These are phyloP conservation scores for Adoxophyes honmai DNA, from an alignment of 1,140 invertebrate species.

Conservation along the genomic window DNA sequence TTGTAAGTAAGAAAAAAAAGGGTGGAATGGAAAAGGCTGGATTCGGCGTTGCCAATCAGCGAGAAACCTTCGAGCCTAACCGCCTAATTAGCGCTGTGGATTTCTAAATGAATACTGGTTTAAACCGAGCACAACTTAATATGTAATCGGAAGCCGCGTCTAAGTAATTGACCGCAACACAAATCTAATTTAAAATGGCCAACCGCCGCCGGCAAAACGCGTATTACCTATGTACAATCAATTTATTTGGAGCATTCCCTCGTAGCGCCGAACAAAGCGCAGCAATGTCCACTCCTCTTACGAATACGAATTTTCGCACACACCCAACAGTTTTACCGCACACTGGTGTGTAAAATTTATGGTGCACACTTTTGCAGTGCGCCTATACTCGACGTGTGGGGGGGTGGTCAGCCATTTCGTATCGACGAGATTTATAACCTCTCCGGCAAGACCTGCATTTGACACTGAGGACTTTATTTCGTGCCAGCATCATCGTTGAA, in stretches of 20 bases:
- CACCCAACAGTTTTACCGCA: slow-evolving; percentile 68
- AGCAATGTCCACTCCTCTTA: slow-evolving; percentile 64
- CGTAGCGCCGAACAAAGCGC: slow-evolving; percentile 57
- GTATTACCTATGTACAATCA: slow-evolving; percentile 27
- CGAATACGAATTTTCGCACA: slow-evolving; percentile 70
- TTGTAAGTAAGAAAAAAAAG: slow-evolving; percentile 59
- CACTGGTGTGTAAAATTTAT: slow-evolving; percentile 73
- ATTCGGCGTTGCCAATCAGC: too few species aligned
- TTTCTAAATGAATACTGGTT: too few species aligned
- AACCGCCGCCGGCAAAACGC: slow-evolving; percentile 36
- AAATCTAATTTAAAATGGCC: slow-evolving; percentile 10
- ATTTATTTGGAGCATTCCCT: slow-evolving; percentile 67
- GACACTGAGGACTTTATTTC: slow-evolving; percentile 26
- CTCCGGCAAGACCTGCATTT: slow-evolving; percentile 57
- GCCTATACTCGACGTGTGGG: slow-evolving; percentile 53
- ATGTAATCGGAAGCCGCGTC: not conserved
- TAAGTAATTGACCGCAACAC: slow-evolving; percentile 35
- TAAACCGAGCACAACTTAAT: too few species aligned
- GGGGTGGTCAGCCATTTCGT: slow-evolving; percentile 71
- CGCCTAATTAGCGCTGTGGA: too few species aligned
- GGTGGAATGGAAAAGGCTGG: too few species aligned
- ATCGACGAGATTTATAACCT: slow-evolving; percentile 75
- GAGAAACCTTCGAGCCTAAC: too few species aligned
- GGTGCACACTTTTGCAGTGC: slow-evolving; percentile 72
- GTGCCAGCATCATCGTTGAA: slow-evolving; percentile 15